Base-by-base conservation (phyloP, 2,888 invertebrate species). In the Xestia ashworthii region DNA sequence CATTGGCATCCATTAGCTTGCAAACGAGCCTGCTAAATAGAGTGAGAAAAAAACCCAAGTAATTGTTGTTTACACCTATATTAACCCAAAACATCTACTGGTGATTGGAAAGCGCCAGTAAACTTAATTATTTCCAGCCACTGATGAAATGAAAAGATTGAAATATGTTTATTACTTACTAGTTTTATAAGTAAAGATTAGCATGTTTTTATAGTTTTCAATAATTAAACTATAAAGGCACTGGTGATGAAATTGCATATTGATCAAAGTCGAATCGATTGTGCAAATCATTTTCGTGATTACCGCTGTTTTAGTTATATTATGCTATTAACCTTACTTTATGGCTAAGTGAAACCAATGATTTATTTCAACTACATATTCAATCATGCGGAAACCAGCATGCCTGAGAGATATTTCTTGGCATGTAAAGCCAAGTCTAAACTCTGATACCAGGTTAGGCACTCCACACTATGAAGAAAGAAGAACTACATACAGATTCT, bases 201-300 rank as follows among this genome's bases (percentile, higher is more conserved):
- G 77, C 78, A 67, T 19, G 38, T n/a, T 67, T 85, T 83, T 76
- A 81, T 83, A 46, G 77, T 70, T 81, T 81, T 74, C 74, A 74
- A 78, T 81, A 11, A 66, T 60, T 25, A 41, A 69, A 55, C 48
- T 72, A 69, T 48, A 80, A 80, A 77, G 68, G 44, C n/a, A 76
- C 48, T 69, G 76, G 69, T 68, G n/a, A 85, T 85, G 71, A 55
- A 71, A 74, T 81, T 60, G 32, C 55, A 72, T 41, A 78, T 75
- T 64, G 64, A 83, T 87, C 74, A 80, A 74, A 32, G 44, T 78
- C 48, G 16, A 71, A 74, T 41, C 41, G 70, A 76, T 73, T 74
- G 71, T 60, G 69, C 32, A 48, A 71, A 74, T 81, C 12, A 38
- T 68, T 70, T 76, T 64, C 53, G 41, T 62, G 53, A 60, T 66